Base-by-base conservation (phyloP, 2,888 invertebrate genomes). In the Cephalotes varians region DNA sequence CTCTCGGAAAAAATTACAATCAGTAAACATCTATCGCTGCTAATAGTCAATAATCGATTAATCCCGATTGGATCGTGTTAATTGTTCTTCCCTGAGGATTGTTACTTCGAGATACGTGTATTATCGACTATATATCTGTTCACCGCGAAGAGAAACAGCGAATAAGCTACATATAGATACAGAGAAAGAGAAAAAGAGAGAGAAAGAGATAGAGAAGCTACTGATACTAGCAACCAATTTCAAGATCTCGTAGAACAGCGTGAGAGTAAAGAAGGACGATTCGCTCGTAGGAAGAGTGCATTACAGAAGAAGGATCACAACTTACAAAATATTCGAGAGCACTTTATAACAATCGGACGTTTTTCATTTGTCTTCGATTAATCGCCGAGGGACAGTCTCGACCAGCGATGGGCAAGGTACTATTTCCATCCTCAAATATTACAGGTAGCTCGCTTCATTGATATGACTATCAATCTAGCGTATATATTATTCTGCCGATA, bases 61-160 rank as follows among this genome's bases (percentile, higher is more conserved):
- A 37, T 71, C 28, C 60, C 34, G 60, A 74, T 82, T 77, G 49
- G n/a, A 84, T 67, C 71, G 77, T 34, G 51, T 77, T 60, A 83
- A 81, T 87, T 71, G 60, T 82, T 84, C 82, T 84, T 89, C 84
- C 89, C 85, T 83, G 87, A 87, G 85, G 51, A 84, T 67, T 71
- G 64, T 56, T 84, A 81, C 72, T 85, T 69, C 65, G 60, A 74
- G 34, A 67, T 80, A 60, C 80, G 12, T 65, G 51, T 25, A 4
- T 25, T 49, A 51, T 65, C 67, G 28, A 54, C 34, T 74, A 47
- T 62, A 37, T 47, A 10, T 79, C 5, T 44, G 21, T 56, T 37
- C 37, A 65, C 9, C 54, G 18, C 18, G n/a, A 15, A 10, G 15
- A 40, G 31, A 34, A 62, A 18, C 49, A n/a, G 65, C 25, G 72